Conservation (phyloP, 2,113 vertebrate genomes). For the Nycticebus coucang region DNA sequence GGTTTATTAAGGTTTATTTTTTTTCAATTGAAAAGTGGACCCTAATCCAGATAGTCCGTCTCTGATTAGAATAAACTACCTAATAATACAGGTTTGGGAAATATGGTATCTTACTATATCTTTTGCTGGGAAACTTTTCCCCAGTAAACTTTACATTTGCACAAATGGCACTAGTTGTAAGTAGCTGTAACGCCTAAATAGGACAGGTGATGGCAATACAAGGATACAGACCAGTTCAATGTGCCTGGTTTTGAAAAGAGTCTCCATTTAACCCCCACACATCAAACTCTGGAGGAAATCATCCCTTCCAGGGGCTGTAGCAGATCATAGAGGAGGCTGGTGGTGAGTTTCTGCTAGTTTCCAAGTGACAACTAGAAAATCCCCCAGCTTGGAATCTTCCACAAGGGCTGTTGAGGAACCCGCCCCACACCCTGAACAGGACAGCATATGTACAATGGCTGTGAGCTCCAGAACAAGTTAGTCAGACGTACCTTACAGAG, state of each 20-base stretch:
- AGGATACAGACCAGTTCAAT: background rate
- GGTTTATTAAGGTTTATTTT: no score
- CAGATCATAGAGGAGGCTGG: background rate
- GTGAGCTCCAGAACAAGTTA: background rate
- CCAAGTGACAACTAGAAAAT: background rate
- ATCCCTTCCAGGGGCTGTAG: background rate
- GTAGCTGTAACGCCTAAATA: background rate
- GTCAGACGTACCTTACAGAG: background rate
- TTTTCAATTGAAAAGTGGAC: background rate
- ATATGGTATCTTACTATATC: background rate
- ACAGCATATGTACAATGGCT: background rate
- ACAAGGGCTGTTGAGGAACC: background rate
- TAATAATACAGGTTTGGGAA: background rate
- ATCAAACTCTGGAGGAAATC: background rate
- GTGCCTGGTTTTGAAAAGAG: background rate
- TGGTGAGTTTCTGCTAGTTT: background rate
- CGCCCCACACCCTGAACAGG: background rate
- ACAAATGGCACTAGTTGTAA: background rate
- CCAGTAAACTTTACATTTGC: background rate
- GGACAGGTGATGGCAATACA: background rate
- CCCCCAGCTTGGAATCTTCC: background rate
- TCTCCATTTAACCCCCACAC: background rate
- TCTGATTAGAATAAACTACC: background rate
- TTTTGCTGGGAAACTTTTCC: background rate
- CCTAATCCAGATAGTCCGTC: background rate